Conservation (phyloP, 92 coral and sea anemone genomes). For the Palythoa grandis region DNA sequence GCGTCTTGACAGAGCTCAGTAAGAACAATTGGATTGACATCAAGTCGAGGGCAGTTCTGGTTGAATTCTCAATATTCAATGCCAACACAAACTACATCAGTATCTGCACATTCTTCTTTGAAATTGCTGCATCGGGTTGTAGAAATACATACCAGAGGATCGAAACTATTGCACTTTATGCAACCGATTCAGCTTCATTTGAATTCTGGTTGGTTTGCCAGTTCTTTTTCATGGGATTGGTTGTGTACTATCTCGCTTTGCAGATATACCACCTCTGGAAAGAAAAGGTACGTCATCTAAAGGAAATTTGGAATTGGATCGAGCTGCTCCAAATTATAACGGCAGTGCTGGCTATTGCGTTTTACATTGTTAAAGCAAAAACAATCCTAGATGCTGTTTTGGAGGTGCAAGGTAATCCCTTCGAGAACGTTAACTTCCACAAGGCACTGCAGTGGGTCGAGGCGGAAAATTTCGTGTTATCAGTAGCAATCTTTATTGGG, state of each 20-base stretch:
- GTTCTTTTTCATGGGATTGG: constrained; percentile 48
- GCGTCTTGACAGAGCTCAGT: constrained; percentile 37
- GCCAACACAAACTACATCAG: constrained; percentile 77
- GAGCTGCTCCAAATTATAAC: constrained; percentile 61
- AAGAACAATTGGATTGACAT: constrained; percentile 66
- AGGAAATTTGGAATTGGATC: constrained; percentile 72
- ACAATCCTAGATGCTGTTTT: constrained; percentile 60
- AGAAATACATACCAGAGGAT: constrained; percentile 58
- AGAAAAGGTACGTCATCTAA: constrained; percentile 41
- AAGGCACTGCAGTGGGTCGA: constrained; percentile 58
- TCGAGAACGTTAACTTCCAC: constrained; percentile 66
- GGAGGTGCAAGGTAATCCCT: constrained; percentile 70
- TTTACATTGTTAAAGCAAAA: constrained; percentile 73
- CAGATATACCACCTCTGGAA: constrained; percentile 13
- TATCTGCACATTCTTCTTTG: constrained; percentile 64
- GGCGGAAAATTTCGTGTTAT: constrained; percentile 66
- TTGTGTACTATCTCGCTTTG: constrained; percentile 5
- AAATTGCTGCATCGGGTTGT: constrained; percentile 65
- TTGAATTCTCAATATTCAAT: constrained; percentile 77
- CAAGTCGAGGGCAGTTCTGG: constrained; percentile 69
- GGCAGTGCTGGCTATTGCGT: constrained; percentile 60
- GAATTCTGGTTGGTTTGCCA: constrained; percentile 76
- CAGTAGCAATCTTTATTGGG: constrained; percentile 69
- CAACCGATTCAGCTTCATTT: constrained; percentile 63
- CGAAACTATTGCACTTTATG: constrained; percentile 69